phyloP scores from a whole-genome alignment of 2,888 invertebrate species.

The Platerodrilus igneus region DNA sequence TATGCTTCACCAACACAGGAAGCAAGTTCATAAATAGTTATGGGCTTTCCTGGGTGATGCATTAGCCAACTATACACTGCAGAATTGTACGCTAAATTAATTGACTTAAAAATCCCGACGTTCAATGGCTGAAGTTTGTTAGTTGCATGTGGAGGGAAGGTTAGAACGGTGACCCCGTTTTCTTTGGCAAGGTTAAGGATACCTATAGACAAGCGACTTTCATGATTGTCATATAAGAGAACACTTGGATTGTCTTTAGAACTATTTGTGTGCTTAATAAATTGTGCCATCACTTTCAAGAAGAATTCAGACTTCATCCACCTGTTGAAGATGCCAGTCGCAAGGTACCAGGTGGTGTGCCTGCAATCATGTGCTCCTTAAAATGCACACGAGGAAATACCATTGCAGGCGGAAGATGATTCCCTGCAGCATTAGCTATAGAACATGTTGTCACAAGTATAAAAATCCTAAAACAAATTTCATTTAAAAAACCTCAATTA shows the following conservation, averaged over 20 bases:
- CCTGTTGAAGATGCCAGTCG: constrained; percentile 39
- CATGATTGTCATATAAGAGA: constrained; percentile 38
- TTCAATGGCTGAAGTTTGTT: constrained; percentile 43
- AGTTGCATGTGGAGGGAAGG: constrained; percentile 42
- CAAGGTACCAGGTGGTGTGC: constrained; percentile 38
- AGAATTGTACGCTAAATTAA: constrained; percentile 29
- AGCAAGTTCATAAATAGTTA: constrained; percentile 40
- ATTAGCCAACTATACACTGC: constrained; percentile 38
- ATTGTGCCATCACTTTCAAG: constrained; percentile 38
- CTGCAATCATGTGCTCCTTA: constrained; percentile 34
- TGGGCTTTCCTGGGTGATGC: constrained; percentile 38
- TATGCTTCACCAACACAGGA: constrained; percentile 17
- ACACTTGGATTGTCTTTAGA: constrained; percentile 34
- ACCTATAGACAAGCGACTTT: constrained; percentile 31
- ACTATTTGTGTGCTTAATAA: constrained; percentile 37
- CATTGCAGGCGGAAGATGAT: constrained; percentile 35
- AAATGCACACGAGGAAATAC: constrained; percentile 39
- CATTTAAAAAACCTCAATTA: too few relatives aligned
- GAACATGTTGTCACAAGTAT: too few relatives aligned
- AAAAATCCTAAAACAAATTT: too few relatives aligned
- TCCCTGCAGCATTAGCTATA: too few relatives aligned
- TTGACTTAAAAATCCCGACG: constrained; percentile 30
- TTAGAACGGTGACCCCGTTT: constrained; percentile 42
- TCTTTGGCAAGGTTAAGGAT: constrained; percentile 35
- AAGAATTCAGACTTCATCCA: constrained; percentile 41